Base-by-base conservation (phyloP, 2,888 invertebrate genomes). In the Agonopterix arenella region DNA sequence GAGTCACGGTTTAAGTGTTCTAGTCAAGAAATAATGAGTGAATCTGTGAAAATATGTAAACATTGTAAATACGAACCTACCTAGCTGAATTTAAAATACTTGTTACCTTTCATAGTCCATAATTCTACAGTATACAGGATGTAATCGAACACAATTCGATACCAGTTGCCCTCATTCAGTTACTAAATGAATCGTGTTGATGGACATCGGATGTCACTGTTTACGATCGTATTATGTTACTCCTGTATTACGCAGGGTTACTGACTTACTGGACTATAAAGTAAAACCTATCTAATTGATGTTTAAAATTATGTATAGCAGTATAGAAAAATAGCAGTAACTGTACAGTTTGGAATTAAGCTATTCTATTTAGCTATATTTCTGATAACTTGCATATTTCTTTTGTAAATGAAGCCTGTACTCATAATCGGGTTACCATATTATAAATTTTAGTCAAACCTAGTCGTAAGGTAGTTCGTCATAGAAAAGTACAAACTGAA, bases 401-500 rank as follows among this genome's bases (percentile, higher is more conserved):
- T 42, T 50, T 50, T 50, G 38, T 49, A 49, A 44, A 49, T 45
- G 40, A 18, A 40, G 44, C 44, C 48, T 48, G 40, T 28, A 28
- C 28, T 28, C 28, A 28, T 28, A 28, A 28, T 28, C 28, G 28
- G 28, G 28, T 28, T 28, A 28, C 28, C 28, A 5, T 28, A 40
- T 10, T 40, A 44, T 44, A 42, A 49, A 54, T 49, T 49, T 50
- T 69, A 70, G 62, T 66, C 54, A 58, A 61, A 61, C 36, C 61
- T 73, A 73, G 65, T 69, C 59, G 49, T 71, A 70, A 76, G 66
- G 66, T 76, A 74, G 74, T 60, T 40, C 48, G 49, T 68, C 68
- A 73, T 79, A 78, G 76, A 69, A 73, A 64, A 80, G 79, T 77
- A 79, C 80, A 81, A 59, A 57, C 53, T 28, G 28, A 28, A 58